Evolutionary conservation across 2,888 invertebrate genomes (phyloP).

Genomic region (Yponomeuta evonymella): DNA sequence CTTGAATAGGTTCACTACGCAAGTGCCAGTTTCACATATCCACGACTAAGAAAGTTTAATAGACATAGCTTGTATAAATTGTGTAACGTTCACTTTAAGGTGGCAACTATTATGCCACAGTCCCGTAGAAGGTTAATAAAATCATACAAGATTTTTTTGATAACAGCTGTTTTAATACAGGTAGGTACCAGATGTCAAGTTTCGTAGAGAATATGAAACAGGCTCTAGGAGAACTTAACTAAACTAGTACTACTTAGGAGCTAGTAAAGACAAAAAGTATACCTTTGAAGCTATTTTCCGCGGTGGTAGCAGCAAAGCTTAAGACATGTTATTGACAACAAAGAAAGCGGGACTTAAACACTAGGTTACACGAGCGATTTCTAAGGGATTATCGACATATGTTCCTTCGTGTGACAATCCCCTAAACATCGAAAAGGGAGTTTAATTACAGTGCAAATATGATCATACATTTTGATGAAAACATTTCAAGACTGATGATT

Average conservation of each 20-base stretch:
- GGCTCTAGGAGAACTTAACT: background rate
- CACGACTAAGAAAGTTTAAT: background rate
- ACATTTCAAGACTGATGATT: too few species aligned
- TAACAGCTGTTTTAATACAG: too few species aligned
- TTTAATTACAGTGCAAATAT: conserved; percentile 24
- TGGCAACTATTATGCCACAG: too few species aligned
- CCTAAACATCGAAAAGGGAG: conserved; percentile 37
- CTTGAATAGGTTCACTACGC: conserved; percentile 28
- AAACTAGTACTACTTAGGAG: conserved; percentile 12
- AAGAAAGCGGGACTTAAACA: conserved; percentile 51
- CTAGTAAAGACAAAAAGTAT: conserved; percentile 49
- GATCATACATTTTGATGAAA: background rate
- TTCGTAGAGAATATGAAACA: background rate
- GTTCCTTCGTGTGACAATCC: conserved; percentile 36
- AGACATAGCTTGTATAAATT: too few species aligned
- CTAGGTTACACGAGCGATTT: conserved; percentile 24
- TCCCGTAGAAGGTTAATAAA: too few species aligned
- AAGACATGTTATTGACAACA: conserved; percentile 70
- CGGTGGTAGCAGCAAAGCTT: conserved; percentile 69
- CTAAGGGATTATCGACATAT: conserved; percentile 41
- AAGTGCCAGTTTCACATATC: background rate
- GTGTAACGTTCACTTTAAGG: too few species aligned
- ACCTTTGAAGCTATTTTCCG: conserved; percentile 70
- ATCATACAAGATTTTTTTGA: too few species aligned
- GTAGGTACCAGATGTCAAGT: background rate